phyloP scores from a whole-genome alignment of 2,888 invertebrate genomes.

The Epinotia demarniana region DNA sequence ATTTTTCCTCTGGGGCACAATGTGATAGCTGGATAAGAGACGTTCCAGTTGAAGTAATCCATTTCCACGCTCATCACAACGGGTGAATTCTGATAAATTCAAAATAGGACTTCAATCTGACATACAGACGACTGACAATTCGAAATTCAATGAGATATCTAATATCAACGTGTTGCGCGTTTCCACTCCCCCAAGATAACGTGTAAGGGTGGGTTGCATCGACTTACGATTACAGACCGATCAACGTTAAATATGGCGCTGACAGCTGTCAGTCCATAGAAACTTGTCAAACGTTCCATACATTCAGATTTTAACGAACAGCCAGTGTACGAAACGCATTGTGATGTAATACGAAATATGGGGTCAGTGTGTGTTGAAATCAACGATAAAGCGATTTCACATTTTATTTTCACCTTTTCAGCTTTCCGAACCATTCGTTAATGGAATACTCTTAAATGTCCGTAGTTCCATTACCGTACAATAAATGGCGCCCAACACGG shows the following conservation, averaged over 20 bases:
- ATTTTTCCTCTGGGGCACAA: conserved; percentile 86
- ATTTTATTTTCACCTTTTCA: not conserved
- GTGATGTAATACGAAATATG: no score
- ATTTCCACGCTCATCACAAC: conserved; percentile 89
- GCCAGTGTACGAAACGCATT: no score
- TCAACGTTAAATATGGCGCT: no score
- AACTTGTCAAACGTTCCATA: no score
- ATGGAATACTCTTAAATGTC: conserved; percentile 1
- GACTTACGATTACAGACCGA: no score
- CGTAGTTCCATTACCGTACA: conserved; percentile 17
- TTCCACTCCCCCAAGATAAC: not conserved
- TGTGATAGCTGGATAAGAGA: conserved; percentile 87
- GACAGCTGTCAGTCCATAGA: no score
- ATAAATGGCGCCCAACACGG: conserved; percentile 23
- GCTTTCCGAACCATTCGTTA: not conserved
- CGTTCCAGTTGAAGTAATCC: conserved; percentile 88
- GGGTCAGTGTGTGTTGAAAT: not conserved
- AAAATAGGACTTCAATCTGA: conserved; percentile 20
- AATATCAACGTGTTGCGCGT: not conserved
- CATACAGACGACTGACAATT: no score
- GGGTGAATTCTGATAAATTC: conserved; percentile 82
- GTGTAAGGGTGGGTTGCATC: no score
- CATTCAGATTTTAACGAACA: no score
- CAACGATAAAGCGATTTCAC: not conserved
- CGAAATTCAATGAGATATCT: not conserved